Percentiles rank a stretch among this genome's conserved stretches.
Conservation (phyloP, 1,140 invertebrate genomes). For the Kradibia gibbosae region DNA sequence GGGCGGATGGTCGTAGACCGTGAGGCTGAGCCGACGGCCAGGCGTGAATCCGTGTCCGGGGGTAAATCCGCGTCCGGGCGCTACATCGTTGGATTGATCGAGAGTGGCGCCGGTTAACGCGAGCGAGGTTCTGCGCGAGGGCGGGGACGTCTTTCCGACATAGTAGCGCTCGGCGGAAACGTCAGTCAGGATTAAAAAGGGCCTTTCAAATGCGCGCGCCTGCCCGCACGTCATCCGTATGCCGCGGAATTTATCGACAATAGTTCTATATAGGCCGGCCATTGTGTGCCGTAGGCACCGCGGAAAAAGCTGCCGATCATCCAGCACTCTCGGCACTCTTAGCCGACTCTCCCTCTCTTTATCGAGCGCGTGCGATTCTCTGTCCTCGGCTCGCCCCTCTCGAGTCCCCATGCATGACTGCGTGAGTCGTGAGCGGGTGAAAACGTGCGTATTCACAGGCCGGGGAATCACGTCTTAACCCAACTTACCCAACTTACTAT, state of each 20-base stretch:
- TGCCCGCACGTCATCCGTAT: neutral
- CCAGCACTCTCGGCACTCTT: no score
- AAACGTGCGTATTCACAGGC: neutral
- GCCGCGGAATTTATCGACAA: constrained; percentile 42
- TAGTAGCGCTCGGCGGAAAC: constrained; percentile 30
- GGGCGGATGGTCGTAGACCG: no score
- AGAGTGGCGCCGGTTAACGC: neutral
- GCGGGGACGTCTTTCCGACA: constrained; percentile 27
- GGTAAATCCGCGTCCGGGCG: neutral
- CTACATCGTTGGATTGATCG: neutral
- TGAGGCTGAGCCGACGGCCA: neutral
- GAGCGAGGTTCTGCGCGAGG: neutral
- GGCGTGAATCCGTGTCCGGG: no score
- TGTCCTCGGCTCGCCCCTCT: neutral
- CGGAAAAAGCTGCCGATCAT: neutral
- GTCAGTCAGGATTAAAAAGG: constrained; percentile 31
- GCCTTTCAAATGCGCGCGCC: neutral
- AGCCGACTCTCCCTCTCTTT: neutral
- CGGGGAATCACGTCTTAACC: no score
- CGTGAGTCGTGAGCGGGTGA: neutral
- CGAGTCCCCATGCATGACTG: neutral
- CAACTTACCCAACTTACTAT: no score
- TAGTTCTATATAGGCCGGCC: constrained; percentile 43
- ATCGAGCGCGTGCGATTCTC: neutral
- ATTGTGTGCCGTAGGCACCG: constrained; percentile 8